Conservation (phyloP, 2,888 invertebrate species). For the Colostygia pectinataria region DNA sequence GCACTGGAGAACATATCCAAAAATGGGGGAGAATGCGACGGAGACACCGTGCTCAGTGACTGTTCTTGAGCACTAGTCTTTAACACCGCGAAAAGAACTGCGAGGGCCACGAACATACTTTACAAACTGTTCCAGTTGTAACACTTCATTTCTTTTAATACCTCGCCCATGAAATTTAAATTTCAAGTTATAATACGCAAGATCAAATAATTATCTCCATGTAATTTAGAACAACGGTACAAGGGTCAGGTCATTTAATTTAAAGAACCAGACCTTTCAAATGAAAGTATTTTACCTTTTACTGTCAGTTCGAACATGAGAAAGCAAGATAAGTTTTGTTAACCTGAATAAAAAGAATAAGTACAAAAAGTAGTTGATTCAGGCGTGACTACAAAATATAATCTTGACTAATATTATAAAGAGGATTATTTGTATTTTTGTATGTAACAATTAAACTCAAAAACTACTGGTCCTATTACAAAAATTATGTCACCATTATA, state of each 20-base stretch:
- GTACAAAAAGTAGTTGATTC: not conserved
- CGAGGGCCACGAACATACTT: constrained; percentile 66
- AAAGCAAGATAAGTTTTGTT: too few relatives aligned
- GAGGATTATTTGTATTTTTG: too few relatives aligned
- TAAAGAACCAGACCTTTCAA: constrained; percentile 44
- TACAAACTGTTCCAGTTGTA: constrained; percentile 70
- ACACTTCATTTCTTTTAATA: constrained; percentile 64
- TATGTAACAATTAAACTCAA: too few relatives aligned
- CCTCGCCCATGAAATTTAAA: constrained; percentile 72
- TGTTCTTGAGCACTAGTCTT: constrained; percentile 62
- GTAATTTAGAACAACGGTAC: constrained; percentile 59
- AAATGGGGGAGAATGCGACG: constrained; percentile 56
- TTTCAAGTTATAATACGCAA: constrained; percentile 63
- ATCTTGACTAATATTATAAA: too few relatives aligned
- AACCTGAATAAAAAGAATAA: too few relatives aligned
- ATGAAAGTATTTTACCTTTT: constrained; percentile 43
- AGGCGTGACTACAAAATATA: too few relatives aligned
- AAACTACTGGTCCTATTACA: too few relatives aligned
- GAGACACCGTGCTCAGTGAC: constrained; percentile 56
- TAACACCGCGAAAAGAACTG: constrained; percentile 58
- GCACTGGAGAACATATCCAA: constrained; percentile 69
- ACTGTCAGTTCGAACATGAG: constrained; percentile 12
- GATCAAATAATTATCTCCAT: constrained; percentile 60
- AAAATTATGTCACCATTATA: too few relatives aligned
- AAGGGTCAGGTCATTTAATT: constrained; percentile 53